A percentile compares a stretch with the other conserved stretches of the same genome.
Conservation (phyloP, 2,113 vertebrate species). For the Pituophis catenifer region DNA sequence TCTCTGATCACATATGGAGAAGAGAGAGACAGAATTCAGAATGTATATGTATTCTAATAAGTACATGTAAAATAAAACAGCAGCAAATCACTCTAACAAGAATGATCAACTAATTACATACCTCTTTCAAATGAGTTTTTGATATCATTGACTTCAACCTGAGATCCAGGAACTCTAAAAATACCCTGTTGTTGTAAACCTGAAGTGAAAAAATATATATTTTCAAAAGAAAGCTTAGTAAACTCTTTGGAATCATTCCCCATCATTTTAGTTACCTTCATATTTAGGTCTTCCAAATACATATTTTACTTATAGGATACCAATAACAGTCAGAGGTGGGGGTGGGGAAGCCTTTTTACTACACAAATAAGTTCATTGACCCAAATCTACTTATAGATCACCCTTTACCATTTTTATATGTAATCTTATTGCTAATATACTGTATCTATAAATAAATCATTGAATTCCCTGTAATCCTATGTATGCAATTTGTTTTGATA, state of each 20-base stretch:
- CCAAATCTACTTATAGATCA: neutral
- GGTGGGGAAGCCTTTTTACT: neutral
- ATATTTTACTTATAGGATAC: neutral
- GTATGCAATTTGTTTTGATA: neutral
- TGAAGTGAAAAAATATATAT: slow-evolving; percentile 56
- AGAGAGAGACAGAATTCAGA: neutral
- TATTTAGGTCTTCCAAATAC: neutral
- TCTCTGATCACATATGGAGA: neutral
- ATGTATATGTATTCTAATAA: neutral
- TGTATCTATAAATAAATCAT: neutral
- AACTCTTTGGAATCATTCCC: neutral
- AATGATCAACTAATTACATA: slow-evolving; percentile 55
- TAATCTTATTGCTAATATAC: neutral
- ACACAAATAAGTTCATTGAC: neutral
- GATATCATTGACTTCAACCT: slow-evolving; percentile 98
- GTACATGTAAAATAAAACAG: neutral
- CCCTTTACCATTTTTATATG: neutral
- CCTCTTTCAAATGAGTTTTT: slow-evolving; percentile 99
- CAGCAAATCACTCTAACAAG: neutral
- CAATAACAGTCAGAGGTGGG: neutral
- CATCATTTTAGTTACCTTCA: neutral
- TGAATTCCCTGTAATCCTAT: neutral
- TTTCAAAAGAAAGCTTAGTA: neutral
- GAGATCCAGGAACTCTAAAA: slow-evolving; percentile 96
- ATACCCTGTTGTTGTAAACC: slow-evolving; percentile 98